Conservation (phyloP, 2,888 invertebrate genomes). For the Himalopsyche japonica region DNA sequence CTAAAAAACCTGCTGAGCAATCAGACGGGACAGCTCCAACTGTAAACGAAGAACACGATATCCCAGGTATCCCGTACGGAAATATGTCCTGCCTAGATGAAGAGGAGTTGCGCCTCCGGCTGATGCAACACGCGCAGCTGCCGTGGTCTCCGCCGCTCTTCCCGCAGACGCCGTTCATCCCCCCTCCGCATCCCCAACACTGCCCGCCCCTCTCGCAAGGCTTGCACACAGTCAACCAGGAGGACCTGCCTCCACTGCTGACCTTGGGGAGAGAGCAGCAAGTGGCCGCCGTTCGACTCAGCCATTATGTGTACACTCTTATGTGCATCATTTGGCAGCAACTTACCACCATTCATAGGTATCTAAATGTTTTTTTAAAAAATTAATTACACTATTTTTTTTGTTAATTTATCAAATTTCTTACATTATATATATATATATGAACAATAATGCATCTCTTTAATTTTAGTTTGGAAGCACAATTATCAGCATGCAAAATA, state of each 20-base stretch:
- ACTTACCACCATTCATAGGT: conserved; percentile 85
- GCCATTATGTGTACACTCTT: conserved; percentile 85
- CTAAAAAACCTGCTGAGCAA: conserved; percentile 31
- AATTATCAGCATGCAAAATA: conserved; percentile 71
- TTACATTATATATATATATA: not conserved
- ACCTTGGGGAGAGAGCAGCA: conserved; percentile 61
- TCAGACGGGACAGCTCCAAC: conserved; percentile 9
- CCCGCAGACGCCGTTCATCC: conserved; percentile 27
- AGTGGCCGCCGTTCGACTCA: conserved; percentile 78
- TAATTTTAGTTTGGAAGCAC: conserved; percentile 70
- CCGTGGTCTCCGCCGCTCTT: conserved; percentile 13
- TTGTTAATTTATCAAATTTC: not conserved
- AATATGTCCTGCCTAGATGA: conserved; percentile 14
- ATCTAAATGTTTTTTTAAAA: conserved; percentile 26
- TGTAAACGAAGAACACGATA: not conserved
- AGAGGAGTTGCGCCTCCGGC: conserved; percentile 29
- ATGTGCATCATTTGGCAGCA: conserved; percentile 87
- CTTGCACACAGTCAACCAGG: not conserved
- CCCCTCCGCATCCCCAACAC: conserved; percentile 55
- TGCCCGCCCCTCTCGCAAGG: conserved; percentile 49
- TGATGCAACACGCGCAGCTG: conserved; percentile 23
- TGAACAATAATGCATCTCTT: not conserved
- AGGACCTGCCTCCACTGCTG: conserved; percentile 52
- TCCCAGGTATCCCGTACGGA: not conserved
- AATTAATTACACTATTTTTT: conserved; percentile 42